Conservation (phyloP, 1,140 invertebrate genomes). For the Sarcophaga bullata region DNA sequence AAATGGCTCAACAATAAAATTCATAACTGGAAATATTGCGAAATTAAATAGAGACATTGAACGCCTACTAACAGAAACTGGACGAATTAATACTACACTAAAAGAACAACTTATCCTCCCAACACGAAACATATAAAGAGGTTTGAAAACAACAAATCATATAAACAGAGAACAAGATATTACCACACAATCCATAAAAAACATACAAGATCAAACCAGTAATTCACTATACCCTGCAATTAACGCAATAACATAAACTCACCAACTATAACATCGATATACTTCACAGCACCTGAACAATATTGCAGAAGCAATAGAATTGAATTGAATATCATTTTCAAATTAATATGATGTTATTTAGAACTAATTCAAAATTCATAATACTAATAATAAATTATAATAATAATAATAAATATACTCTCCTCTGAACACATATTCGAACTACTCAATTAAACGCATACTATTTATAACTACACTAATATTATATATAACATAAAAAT, state of each 20-base stretch:
- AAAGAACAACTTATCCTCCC: not conserved
- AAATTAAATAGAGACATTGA: too few relatives aligned
- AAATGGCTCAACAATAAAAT: constrained; percentile 36
- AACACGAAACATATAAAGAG: too few relatives aligned
- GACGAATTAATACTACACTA: not conserved
- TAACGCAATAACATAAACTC: not conserved
- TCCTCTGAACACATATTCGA: constrained; percentile 24
- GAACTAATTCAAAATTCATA: constrained; percentile 14
- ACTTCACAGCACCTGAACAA: constrained; percentile 7
- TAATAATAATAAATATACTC: not conserved
- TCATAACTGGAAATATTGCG: constrained; percentile 42
- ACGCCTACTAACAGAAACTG: not conserved
- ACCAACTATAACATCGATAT: constrained; percentile 15
- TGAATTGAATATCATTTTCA: not conserved
- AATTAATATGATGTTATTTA: not conserved
- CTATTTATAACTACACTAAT: constrained; percentile 4
- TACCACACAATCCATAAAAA: constrained; percentile 1
- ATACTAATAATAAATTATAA: too few relatives aligned
- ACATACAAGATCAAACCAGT: not conserved
- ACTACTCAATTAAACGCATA: not conserved
- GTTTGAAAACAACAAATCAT: not conserved
- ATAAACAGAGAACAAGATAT: not conserved
- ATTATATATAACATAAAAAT: constrained; percentile 17
- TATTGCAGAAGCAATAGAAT: not conserved
- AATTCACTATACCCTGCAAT: not conserved